Base-by-base conservation (phyloP, 2,888 invertebrate genomes). In the Dasypolia templi region DNA sequence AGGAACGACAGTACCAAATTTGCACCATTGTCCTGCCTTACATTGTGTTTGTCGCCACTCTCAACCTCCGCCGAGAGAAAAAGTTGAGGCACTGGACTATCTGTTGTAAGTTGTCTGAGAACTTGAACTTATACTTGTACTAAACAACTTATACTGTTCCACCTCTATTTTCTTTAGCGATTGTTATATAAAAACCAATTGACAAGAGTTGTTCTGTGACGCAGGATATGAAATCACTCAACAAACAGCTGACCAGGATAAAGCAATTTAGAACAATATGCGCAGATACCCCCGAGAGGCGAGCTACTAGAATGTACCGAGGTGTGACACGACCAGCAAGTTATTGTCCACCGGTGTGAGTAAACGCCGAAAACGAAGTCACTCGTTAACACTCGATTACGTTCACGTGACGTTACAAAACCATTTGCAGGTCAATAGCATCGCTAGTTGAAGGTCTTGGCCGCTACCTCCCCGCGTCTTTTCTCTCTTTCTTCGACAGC, bases 371-470 rank as follows among this genome's bases (percentile, higher is more conserved):
- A 78, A 80, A 78, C 75, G 71, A 77, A 77, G 58, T 66, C 79
- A 59, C 75, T 86, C 83, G 83, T 87, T 85, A 84, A 86, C 86
- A 85, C 86, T 84, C 87, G 87, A 90, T 90, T 89, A 87, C 83
- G 85, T 83, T 82, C 85, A 86, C 82, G 84, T 86, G 75, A 84
- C 85, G 83, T 89, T 89, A 89, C 88, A 85, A 87, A 89, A 90
- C 85, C 74, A 83, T 90, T 88, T 87, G 89, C 93, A 90, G 93
- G 93, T 93, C 93, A 93, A 93, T 92, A 93, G 89, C 93, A 92
- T 91, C 90, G 92, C 89, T 91, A 88, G 91, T 88, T 90, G 91
- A 93, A 93, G 93, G 93, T 93, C 93, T 93, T 89, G 93, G 92
- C 85, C 92, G 90, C 87, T 76, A 76, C 81, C 83, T 72, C 83